Percentiles rank a stretch among this genome's conserved stretches.
Evolutionary conservation across 2,113 vertebrate genomes (phyloP).

Genomic region (Zosterops borbonicus): DNA sequence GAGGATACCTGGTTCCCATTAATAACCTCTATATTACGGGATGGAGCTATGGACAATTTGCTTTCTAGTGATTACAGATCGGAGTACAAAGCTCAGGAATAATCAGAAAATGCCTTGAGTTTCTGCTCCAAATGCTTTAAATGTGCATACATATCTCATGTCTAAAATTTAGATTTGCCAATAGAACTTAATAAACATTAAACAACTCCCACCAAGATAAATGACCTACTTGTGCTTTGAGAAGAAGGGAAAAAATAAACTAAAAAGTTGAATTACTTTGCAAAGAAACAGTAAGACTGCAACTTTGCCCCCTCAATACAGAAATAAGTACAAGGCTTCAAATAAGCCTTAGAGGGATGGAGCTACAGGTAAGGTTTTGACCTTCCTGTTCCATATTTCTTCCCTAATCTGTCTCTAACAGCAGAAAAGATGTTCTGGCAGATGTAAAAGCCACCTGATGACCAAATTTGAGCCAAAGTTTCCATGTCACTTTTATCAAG

Average conservation of each 20-base stretch:
- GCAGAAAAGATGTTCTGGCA: slow-evolving; percentile 15
- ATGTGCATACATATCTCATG: neutral
- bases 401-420: neutral
- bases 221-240: neutral
- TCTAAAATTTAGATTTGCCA: neutral
- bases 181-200: neutral
- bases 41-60: slow-evolving; percentile 45
- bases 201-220: neutral
- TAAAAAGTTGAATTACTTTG: neutral
- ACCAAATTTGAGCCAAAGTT: neutral
- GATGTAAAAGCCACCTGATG: neutral
- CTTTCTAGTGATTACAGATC: slow-evolving; percentile 48
- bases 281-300: neutral
- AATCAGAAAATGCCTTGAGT: neutral
- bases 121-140: slow-evolving; percentile 12
- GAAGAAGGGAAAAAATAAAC: neutral
- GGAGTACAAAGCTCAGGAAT: slow-evolving; percentile 50
- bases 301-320: neutral
- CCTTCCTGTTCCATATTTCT: neutral
- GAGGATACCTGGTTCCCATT: slow-evolving; percentile 63
- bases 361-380: neutral
- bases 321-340: neutral
- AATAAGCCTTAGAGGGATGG: neutral
- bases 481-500: neutral
- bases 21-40: slow-evolving; percentile 2